Evolutionary conservation across 1,140 invertebrate genomes (phyloP), one percentile per base, ranked within the genome.

Genomic region (Cydia splendana): DNA sequence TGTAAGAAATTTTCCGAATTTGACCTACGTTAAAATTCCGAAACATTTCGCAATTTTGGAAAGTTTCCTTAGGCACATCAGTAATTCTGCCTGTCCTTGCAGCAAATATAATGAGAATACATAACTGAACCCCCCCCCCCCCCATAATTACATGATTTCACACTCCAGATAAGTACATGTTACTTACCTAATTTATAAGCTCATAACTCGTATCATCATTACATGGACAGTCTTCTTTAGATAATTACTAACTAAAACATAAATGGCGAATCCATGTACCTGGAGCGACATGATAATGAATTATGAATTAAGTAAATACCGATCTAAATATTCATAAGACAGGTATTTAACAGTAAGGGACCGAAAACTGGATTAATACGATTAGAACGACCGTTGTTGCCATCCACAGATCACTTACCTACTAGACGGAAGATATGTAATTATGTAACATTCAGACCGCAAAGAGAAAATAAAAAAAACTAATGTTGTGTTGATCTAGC

Each of bases 211-310:
- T 18, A n/a, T 24, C 20, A 62, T 62, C 18, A 18, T 18, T 69
- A 15, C 30, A 38, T 71, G 34, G 34, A 42, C 34, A 71, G n/a
- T 42, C 12, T 18, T 18, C 67, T 42, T 45, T 71, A 71, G 30
- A 38, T 45, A 62, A 10, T 83, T 88, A 87, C 85, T 84, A 87
- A 82, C 84, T 85, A 86, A 83, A 85, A 84, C 84, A 82, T 85
- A 89, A 90, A 89, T 90, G 84, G 88, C 80, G 77, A 82, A 90
- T 90, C 84, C 80, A 74, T 89, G 87, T 90, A 86, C 75, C 78
- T 75, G 76, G 79, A 83, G 78, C 78, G 82, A 78, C 81, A 76
- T 76, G 76, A 71, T 71, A 71, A 71, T 69, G 65, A 69, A 69
- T 28, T 71, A 71, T 71, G 30, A 71, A 38, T 71, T 71, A 71